phyloP scores from a whole-genome alignment of 2,797 vertebrate species.

The Iguana delicatissima region DNA sequence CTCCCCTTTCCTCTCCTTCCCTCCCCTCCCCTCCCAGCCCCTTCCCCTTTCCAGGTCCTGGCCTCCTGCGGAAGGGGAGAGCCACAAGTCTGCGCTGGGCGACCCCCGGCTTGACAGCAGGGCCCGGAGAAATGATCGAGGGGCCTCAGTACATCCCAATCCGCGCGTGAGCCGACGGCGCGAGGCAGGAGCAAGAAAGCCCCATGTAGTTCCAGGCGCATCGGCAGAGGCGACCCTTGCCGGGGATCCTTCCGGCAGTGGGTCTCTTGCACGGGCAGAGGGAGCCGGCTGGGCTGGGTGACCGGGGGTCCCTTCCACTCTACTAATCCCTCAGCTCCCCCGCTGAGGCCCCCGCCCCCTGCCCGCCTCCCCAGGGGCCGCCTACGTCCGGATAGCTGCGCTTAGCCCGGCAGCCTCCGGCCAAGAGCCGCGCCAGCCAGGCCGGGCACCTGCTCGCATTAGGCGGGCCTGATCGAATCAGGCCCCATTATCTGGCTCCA shows the following conservation, averaged over 20 bases:
- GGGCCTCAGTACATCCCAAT: too few species aligned
- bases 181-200: too few species aligned
- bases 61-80: too few species aligned
- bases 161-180: too few species aligned
- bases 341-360: too few species aligned
- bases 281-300: not conserved
- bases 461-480: conserved; percentile 34
- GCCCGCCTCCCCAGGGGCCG: not conserved
- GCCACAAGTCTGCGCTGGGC: too few species aligned
- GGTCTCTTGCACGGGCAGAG: not conserved
- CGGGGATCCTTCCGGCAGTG: not conserved
- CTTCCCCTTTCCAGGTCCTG: too few species aligned
- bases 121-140: not conserved
- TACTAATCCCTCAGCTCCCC: too few species aligned
- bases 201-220: not conserved
- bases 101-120: too few species aligned
- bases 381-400: not conserved
- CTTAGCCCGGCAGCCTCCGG: not conserved
- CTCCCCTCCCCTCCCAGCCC: too few species aligned
- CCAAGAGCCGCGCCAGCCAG: not conserved
- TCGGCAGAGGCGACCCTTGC: not conserved
- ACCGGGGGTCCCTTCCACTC: not conserved
- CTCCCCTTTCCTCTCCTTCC: too few species aligned
- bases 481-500: conserved; percentile 15
- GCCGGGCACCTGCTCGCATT: conserved; percentile 8